These are phyloP conservation scores for Alviniconcha strummeri DNA, from an alignment of 2,888 invertebrate genomes.

Conservation along the genomic window DNA sequence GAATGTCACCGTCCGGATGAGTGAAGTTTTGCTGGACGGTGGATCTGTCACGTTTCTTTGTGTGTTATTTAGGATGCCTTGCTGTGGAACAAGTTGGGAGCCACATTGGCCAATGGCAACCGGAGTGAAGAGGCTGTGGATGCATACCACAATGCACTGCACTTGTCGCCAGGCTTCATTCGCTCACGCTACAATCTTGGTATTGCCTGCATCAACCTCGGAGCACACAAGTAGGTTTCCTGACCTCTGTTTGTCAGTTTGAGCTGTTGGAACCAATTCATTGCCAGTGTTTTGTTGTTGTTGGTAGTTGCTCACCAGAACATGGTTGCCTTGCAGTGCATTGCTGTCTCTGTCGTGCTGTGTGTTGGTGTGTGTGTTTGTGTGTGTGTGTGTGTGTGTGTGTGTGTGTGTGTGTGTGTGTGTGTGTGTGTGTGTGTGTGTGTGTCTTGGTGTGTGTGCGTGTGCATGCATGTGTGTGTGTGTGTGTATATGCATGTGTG, in stretches of 20 bases:
- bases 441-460: too few species aligned
- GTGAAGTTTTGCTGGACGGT: too few species aligned
- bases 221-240: slow-evolving; percentile 82
- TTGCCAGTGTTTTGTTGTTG: neutral
- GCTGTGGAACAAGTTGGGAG: slow-evolving; percentile 97
- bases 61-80: slow-evolving; percentile 81
- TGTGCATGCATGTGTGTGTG: too few species aligned
- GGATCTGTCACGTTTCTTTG: neutral
- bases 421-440: too few species aligned
- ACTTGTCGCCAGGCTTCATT: slow-evolving; percentile 95
- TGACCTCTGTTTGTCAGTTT: neutral
- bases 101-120: slow-evolving; percentile 96
- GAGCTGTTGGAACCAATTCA: neutral
- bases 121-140: slow-evolving; percentile 96
- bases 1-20: too few species aligned
- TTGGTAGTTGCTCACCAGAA: neutral
- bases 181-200: slow-evolving; percentile 98
- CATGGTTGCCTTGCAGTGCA: neutral
- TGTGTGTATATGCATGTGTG: too few species aligned
- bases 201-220: slow-evolving; percentile 96
- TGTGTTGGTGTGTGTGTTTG: neutral
- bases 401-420: too few species aligned
- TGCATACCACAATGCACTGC: slow-evolving; percentile 93
- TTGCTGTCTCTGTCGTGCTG: neutral
- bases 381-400: too few species aligned